A percentile compares a stretch with the other conserved stretches of the same genome.
Conservation (phyloP, 2,113 vertebrate species). For the Bambusicola thoracicus region DNA sequence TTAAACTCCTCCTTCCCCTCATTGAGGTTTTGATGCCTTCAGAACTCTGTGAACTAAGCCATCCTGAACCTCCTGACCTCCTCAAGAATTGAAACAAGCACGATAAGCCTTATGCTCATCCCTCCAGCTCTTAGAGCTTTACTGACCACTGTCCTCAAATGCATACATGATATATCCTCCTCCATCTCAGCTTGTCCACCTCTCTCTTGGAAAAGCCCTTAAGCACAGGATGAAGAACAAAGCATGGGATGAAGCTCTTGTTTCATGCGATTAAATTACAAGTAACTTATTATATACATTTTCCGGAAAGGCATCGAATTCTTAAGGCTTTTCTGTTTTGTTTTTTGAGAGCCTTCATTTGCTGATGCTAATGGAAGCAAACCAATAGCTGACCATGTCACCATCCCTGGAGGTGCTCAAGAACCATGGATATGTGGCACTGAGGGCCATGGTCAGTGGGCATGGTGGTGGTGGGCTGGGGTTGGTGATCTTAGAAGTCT, state of each 20-base stretch:
- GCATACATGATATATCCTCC: background rate
- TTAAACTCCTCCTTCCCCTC: background rate
- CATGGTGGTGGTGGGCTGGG: no score
- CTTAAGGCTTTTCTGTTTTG: background rate
- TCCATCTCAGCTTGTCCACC: background rate
- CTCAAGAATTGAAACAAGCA: background rate
- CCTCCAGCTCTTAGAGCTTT: background rate
- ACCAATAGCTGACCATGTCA: no score
- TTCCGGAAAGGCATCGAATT: background rate
- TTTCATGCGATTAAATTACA: background rate
- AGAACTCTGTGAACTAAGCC: background rate
- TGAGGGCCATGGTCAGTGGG: no score
- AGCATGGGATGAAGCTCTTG: background rate
- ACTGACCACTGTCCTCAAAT: background rate
- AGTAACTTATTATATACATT: accelerated
- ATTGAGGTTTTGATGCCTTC: background rate
- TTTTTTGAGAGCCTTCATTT: background rate
- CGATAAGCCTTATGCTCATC: background rate
- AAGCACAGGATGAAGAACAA: background rate
- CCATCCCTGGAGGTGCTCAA: no score
- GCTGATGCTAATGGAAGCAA: background rate
- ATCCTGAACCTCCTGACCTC: background rate
- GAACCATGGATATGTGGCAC: no score
- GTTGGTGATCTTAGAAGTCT: no score
- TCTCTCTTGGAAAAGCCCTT: background rate